Base-by-base conservation (phyloP, 2,888 invertebrate genomes). In the Scaptomyza polygonia region DNA sequence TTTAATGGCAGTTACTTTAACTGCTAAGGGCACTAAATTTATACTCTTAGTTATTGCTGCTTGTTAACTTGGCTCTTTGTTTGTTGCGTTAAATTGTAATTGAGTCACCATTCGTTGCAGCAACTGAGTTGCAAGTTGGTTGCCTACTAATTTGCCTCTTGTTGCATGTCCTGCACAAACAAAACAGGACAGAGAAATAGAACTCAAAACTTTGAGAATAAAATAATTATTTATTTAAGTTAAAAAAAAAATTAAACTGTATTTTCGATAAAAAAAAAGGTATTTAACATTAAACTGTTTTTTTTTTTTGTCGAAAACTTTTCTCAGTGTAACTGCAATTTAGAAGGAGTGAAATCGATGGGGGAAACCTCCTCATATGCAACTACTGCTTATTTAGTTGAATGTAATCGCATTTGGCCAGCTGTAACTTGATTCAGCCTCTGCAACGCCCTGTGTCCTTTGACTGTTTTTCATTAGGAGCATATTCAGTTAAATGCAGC, bases 361-460 rank as follows among this genome's bases (percentile, higher is more conserved):
- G 36, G 7, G 14, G 16, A 40, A 52, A 63, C 6, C 5, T 61
- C 67, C 47, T 72, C 66, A 77, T 83, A 52, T 72, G 71, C 55
- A 86, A 59, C 48, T 86, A 67, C 16, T 68, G 81, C 86, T 84
- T 86, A 71, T 80, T 80, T 86, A 84, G 82, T 73, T 63, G 68
- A 62, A 56, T 63, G 78, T 84, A 88, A 82, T 82, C 88, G 74
- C 81, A 74, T 88, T 87, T 80, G 71, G 54, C 66, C 68, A 58
- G 70, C 58, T 47, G 71, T 81, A 85, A 88, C 74, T 84, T 48
- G 67, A 86, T 88, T 83, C 56, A 58, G 58, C n/a, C 29, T 42
- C n/a, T 48, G 45, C 59, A 61, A 16, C 25, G 78, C 36, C 65
- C 49, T 43, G 65, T 53, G 56, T 55, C 69, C 72, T 80, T 79